Evolutionary conservation across 2,888 invertebrate species (phyloP).

Genomic region (Melieria crassipennis): DNA sequence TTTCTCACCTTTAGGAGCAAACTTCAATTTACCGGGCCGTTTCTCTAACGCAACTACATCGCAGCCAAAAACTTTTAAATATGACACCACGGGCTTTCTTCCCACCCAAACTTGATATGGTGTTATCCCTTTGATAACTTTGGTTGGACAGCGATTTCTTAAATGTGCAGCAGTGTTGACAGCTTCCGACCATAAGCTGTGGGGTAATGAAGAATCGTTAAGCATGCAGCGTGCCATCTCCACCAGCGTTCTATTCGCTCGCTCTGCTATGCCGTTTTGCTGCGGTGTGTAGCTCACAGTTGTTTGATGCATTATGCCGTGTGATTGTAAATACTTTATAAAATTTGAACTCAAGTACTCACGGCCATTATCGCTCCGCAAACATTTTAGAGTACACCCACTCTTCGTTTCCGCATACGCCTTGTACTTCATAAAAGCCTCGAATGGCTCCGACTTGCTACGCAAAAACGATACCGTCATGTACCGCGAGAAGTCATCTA

Average conservation of each 20-base stretch:
- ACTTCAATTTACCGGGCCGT: conserved; percentile 27
- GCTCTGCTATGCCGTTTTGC: conserved; percentile 33
- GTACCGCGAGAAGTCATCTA: conserved; percentile 28
- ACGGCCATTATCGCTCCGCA: conserved; percentile 35
- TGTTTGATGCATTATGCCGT: conserved; percentile 28
- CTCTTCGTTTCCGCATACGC: conserved; percentile 20
- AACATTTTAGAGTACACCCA: conserved; percentile 23
- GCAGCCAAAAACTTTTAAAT: conserved; percentile 38
- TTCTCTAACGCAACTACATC: conserved; percentile 35
- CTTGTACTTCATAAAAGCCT: conserved; percentile 27
- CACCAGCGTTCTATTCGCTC: conserved; percentile 26
- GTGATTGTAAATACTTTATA: conserved; percentile 7
- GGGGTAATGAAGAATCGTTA: conserved; percentile 42
- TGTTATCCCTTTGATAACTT: conserved; percentile 33
- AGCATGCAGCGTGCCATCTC: conserved; percentile 50
- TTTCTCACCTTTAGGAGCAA: conserved; percentile 33
- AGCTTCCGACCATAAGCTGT: conserved; percentile 42
- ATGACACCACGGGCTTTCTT: conserved; percentile 18
- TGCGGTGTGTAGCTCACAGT: conserved; percentile 30
- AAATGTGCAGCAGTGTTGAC: conserved; percentile 42
- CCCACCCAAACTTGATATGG: conserved; percentile 39
- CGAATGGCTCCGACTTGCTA: conserved; percentile 24
- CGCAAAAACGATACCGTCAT: conserved; percentile 22
- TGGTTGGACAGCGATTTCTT: conserved; percentile 40
- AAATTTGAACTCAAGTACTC: conserved; percentile 31